Evolutionary conservation across 1,140 invertebrate genomes (phyloP).

Genomic region (Drosophila tani): DNA sequence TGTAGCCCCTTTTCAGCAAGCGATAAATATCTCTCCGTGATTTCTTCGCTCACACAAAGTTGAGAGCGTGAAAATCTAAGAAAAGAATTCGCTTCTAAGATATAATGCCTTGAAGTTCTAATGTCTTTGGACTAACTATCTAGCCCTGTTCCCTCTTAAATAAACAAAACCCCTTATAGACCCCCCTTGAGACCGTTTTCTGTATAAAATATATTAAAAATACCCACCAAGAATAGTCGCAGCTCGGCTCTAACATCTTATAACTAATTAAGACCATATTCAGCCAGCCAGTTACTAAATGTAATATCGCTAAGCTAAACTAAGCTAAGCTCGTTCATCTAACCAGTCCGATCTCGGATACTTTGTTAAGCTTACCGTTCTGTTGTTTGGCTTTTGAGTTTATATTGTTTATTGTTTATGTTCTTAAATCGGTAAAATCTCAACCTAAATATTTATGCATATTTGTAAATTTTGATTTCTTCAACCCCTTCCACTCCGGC

Average conservation of each 20-base stretch:
- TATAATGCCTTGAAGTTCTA: too few species aligned
- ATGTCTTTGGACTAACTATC: too few species aligned
- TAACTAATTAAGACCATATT: background rate
- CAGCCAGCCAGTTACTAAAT: slow-evolving; percentile 5
- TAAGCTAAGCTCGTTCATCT: slow-evolving; percentile 45
- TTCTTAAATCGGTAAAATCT: slow-evolving; percentile 17
- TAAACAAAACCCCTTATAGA: too few species aligned
- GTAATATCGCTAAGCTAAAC: slow-evolving; percentile 30
- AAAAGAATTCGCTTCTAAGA: too few species aligned
- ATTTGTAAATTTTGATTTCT: slow-evolving; percentile 73
- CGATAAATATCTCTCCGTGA: too few species aligned
- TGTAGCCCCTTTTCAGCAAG: too few species aligned
- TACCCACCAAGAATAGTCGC: background rate
- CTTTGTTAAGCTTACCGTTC: slow-evolving; percentile 25
- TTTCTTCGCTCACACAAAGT: too few species aligned
- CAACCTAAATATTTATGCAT: slow-evolving; percentile 42
- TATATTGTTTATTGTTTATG: slow-evolving; percentile 25
- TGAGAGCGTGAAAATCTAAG: too few species aligned
- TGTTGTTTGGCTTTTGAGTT: slow-evolving; percentile 54
- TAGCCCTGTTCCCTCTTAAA: too few species aligned
- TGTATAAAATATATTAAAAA: background rate
- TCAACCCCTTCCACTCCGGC: slow-evolving; percentile 36
- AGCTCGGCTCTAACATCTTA: slow-evolving; percentile 1
- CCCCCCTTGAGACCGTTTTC: background rate
- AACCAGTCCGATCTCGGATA: slow-evolving; percentile 30